A percentile compares a stretch with the other conserved stretches of the same genome.
Conservation (phyloP, 2,113 vertebrate genomes). For the Nycticryphes semicollaris region DNA sequence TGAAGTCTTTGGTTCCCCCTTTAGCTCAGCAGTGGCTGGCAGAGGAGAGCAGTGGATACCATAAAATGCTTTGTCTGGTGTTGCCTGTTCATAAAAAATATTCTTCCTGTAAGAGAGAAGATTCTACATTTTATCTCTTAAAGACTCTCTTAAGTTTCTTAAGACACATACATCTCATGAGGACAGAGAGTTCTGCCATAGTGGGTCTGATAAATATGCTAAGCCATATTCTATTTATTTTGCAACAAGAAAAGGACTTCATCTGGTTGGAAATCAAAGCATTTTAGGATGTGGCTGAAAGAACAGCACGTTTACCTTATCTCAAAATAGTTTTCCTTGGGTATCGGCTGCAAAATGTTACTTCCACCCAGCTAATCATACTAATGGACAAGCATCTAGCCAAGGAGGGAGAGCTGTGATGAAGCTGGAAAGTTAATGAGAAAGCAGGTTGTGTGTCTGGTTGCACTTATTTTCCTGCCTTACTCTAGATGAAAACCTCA, state of each 20-base stretch:
- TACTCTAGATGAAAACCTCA: background rate
- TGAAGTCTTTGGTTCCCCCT: background rate
- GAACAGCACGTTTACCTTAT: background rate
- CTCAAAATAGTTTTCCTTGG: background rate
- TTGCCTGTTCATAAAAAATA: background rate
- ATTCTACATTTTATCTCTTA: no score
- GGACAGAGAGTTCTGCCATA: background rate
- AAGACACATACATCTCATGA: background rate
- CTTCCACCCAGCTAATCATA: background rate
- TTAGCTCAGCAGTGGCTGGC: background rate
- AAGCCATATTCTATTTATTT: background rate
- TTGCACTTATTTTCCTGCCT: background rate
- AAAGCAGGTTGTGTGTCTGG: background rate
- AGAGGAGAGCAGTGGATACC: background rate
- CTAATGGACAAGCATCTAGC: background rate
- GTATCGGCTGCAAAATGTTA: background rate
- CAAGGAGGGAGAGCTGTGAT: background rate
- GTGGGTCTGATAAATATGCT: background rate
- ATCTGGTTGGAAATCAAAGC: background rate
- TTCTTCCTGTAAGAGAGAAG: background rate
- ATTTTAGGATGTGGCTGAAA: background rate
- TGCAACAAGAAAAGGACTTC: background rate
- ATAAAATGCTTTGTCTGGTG: background rate
- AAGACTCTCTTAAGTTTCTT: no score
- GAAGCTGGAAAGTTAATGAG: background rate